phyloP scores from a whole-genome alignment of 2,113 vertebrate species.

The Pseudorhombus dupliciocellatus region DNA sequence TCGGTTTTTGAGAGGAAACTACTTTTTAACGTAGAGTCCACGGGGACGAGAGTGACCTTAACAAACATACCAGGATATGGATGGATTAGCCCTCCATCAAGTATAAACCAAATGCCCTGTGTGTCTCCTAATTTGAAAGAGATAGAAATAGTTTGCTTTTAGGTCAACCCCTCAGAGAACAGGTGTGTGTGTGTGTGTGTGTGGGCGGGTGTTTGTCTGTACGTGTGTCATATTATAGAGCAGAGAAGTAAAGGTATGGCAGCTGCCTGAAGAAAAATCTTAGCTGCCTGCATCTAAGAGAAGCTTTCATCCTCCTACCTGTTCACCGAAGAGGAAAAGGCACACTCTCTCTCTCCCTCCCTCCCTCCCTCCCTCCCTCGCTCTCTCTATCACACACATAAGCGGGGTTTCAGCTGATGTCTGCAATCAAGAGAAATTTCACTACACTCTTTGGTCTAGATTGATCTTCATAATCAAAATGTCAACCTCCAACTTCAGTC shows the following conservation, averaged over 20 bases:
- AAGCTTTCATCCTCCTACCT: constrained; percentile 76
- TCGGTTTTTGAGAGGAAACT: not conserved
- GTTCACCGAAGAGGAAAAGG: constrained; percentile 49
- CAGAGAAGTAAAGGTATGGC: constrained; percentile 63
- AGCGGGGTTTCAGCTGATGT: constrained; percentile 30
- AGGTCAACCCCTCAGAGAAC: constrained; percentile 65
- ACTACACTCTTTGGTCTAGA: constrained; percentile 41
- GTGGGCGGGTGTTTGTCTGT: constrained; percentile 38
- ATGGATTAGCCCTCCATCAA: not conserved
- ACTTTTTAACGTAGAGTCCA: not conserved
- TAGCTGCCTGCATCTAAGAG: constrained; percentile 64
- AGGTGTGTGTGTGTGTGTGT: constrained; percentile 43
- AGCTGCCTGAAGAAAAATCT: constrained; percentile 65
- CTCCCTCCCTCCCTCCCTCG: not conserved
- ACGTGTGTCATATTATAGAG: constrained; percentile 62
- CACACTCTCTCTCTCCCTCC: not conserved
- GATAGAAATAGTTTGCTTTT: constrained; percentile 66
- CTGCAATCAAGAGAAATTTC: constrained; percentile 53
- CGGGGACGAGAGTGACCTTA: not conserved
- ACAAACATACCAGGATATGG: not conserved
- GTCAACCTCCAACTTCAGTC: constrained; percentile 57
- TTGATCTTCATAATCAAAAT: constrained; percentile 56
- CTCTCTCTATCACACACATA: constrained; percentile 7
- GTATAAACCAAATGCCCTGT: constrained; percentile 3
- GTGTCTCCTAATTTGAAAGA: constrained; percentile 25